Evolutionary conservation across 2,888 invertebrate species (phyloP), one percentile per base, ranked within the genome.

Genomic region (Augochlorella aurata): DNA sequence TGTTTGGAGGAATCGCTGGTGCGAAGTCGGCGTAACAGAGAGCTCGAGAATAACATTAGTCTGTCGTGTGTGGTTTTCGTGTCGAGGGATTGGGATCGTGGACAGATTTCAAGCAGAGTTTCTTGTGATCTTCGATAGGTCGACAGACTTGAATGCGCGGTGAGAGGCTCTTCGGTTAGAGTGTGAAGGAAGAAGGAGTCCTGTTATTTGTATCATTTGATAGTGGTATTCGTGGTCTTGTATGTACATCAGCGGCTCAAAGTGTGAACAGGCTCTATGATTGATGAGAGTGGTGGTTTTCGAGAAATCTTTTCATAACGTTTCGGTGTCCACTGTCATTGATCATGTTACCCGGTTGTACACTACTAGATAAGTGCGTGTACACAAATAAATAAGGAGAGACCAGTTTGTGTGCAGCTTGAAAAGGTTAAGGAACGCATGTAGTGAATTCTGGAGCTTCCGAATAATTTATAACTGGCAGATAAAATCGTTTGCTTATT

Each of bases 81-180:
- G 63, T 82, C 50, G 50, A 73, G 49, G 68, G 74, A 65, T 66
- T 24, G 78, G 75, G 21, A 76, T 52, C 18, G 29, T 18, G 70
- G 67, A 47, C 21, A 54, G 2, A 68, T 67, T 77, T 77, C 50
- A 81, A 83, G 77, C 71, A 81, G 77, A 83, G 81, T 66, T 61
- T 47, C 29, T 38, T 14, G 65, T n/a, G 44, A 66, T 18, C 24
- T 77, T 72, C 71, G 74, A 65, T 65, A 54, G 21, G 29, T 67
- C 74, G 77, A 61, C 70, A 74, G 70, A 47, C 49, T 70, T 24
- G 47, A 18, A 18, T 18, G 29, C 38, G 61, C 38, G 38, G 2
- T 38, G 16, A 68, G 29, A 44, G 49, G 21, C 9, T 67, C 18
- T 24, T 66, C 45, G 38, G 38, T n/a, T n/a, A 18, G 63, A 63